Conservation (phyloP, 1,140 invertebrate species). For the Brachionus rotundiformis region DNA sequence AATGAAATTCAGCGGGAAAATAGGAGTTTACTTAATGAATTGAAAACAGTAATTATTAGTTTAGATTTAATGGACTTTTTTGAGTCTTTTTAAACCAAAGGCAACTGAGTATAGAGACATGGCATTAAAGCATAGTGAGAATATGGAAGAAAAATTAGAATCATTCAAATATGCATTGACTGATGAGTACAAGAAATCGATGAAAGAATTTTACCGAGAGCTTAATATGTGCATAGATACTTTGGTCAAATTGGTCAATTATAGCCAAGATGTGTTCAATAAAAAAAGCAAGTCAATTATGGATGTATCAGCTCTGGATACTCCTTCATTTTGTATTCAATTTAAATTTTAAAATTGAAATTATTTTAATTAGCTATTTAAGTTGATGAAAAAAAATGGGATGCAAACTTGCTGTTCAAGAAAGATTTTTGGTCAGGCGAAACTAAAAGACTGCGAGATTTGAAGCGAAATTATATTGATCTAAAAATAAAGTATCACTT, state of each 20-base stretch:
- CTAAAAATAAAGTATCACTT: conserved; percentile 12
- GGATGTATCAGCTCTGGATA: neutral
- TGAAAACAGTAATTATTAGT: neutral
- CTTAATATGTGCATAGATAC: neutral
- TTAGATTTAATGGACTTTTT: neutral
- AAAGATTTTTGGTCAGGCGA: neutral
- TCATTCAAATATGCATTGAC: conserved; percentile 6
- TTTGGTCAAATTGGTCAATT: neutral
- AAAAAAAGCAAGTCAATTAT: conserved; percentile 2
- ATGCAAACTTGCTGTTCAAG: conserved; percentile 20
- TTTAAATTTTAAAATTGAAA: neutral
- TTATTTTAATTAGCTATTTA: neutral
- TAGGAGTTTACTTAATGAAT: neutral
- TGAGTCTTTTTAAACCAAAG: neutral
- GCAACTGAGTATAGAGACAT: neutral
- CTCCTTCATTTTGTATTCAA: neutral
- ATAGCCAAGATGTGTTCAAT: conserved; percentile 18
- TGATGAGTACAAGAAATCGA: neutral
- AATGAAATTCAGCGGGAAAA: neutral
- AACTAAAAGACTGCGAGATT: conserved; percentile 12
- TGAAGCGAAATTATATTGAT: neutral
- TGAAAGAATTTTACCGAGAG: conserved; percentile 28
- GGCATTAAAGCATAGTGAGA: neutral
- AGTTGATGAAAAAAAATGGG: conserved; percentile 37
- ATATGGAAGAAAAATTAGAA: neutral